These are phyloP conservation scores for Melanostigma gelatinosum DNA, from an alignment of 2,113 vertebrate species.

Conservation along the genomic window DNA sequence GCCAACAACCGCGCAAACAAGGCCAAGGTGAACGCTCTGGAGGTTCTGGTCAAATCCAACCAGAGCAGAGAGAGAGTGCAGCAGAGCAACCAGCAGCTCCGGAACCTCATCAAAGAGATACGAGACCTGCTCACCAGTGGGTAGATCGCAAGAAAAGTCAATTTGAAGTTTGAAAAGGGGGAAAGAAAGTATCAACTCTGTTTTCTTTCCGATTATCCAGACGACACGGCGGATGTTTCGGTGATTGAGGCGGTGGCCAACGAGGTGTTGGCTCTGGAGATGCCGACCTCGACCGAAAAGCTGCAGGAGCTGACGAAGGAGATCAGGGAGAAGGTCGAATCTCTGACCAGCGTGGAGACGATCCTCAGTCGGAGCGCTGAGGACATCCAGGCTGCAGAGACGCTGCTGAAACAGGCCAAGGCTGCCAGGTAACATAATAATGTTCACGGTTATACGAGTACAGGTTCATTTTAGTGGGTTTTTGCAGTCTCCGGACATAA, in stretches of 20 bases:
- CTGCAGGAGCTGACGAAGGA: slow-evolving; percentile 90
- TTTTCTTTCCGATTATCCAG: slow-evolving; percentile 69
- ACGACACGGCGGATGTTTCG: slow-evolving; percentile 88
- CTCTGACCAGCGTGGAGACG: slow-evolving; percentile 91
- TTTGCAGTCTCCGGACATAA: no score
- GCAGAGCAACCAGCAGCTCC: slow-evolving; percentile 92
- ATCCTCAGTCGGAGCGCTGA: slow-evolving; percentile 90
- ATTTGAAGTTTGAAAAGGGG: no score
- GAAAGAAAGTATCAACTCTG: neutral
- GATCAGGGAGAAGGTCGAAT: slow-evolving; percentile 89
- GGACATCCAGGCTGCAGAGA: slow-evolving; percentile 88
- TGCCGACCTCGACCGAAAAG: slow-evolving; percentile 90
- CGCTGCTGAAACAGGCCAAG: slow-evolving; percentile 87
- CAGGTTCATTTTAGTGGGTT: neutral
- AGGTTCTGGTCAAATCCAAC: slow-evolving; percentile 90
- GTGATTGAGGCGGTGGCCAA: slow-evolving; percentile 94
- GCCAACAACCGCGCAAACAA: slow-evolving; percentile 90
- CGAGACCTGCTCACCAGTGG: slow-evolving; percentile 93
- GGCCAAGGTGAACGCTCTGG: slow-evolving; percentile 89
- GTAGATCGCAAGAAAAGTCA: slow-evolving; percentile 16
- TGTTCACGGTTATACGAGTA: no score
- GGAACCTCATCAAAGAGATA: slow-evolving; percentile 93
- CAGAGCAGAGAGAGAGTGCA: slow-evolving; percentile 90
- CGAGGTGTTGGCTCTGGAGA: slow-evolving; percentile 92
- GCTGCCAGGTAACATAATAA: slow-evolving; percentile 82